Evolutionary conservation across 2,113 vertebrate genomes (phyloP).

Genomic region (Vimba vimba): DNA sequence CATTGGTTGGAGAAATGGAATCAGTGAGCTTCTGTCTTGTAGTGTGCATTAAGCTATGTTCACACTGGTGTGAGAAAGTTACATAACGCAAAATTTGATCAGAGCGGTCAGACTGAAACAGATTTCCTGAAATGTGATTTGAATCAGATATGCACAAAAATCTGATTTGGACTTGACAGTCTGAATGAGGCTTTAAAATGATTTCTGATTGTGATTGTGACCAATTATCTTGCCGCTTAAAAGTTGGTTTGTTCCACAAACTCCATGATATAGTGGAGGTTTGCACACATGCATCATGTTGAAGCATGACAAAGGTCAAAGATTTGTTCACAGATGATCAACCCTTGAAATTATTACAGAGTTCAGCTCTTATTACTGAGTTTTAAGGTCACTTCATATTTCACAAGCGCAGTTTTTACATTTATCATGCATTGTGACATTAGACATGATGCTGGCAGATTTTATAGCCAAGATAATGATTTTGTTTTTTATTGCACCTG

Average conservation of each 20-base stretch:
- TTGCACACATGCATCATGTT: background rate
- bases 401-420: background rate
- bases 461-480: background rate
- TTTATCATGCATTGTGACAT: constrained; percentile 4
- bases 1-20: background rate
- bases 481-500: background rate
- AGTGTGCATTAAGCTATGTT: background rate
- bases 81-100: too few species aligned
- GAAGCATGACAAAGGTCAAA: background rate
- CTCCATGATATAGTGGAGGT: background rate
- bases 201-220: background rate
- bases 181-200: background rate
- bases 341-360: background rate
- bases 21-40: background rate
- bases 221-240: background rate
- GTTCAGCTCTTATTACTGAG: background rate
- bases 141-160: too few species aligned
- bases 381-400: constrained; percentile 19
- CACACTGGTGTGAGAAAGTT: too few species aligned
- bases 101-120: too few species aligned
- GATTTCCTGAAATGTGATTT: too few species aligned
- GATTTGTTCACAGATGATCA: background rate
- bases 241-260: background rate
- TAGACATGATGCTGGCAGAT: background rate
- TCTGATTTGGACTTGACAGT: too few species aligned